Conservation (phyloP, 2,888 invertebrate species). For the Lycia hirtaria region DNA sequence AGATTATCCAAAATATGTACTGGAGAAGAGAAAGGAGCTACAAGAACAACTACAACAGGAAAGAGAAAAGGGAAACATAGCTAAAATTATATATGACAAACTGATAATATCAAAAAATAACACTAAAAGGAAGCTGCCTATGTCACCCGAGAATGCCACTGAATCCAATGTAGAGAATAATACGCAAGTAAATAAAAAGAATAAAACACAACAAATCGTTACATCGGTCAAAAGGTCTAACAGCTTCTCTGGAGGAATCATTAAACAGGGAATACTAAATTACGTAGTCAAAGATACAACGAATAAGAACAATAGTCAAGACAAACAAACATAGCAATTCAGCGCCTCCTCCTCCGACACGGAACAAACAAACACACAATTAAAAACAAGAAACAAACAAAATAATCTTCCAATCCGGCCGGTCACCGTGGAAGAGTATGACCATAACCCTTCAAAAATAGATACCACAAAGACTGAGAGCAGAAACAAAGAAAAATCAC, state of each 20-base stretch:
- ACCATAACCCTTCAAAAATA: too few relatives aligned
- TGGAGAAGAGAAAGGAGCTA: constrained; percentile 18
- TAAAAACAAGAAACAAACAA: too few relatives aligned
- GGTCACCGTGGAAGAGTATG: too few relatives aligned
- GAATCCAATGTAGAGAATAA: background rate
- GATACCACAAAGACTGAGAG: too few relatives aligned
- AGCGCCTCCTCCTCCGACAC: constrained; percentile 15
- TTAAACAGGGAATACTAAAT: constrained; percentile 13
- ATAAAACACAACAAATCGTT: constrained; percentile 6
- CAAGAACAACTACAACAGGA: constrained; percentile 12
- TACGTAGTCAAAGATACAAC: constrained; percentile 2
- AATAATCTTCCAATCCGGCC: too few relatives aligned
- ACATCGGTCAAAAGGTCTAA: background rate
- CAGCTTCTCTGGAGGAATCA: constrained; percentile 13
- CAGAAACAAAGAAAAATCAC: too few relatives aligned
- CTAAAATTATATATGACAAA: constrained; percentile 15
- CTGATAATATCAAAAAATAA: constrained; percentile 9
- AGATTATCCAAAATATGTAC: constrained; percentile 20
- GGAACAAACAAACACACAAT: too few relatives aligned
- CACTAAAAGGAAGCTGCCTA: constrained; percentile 5
- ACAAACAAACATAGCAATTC: constrained; percentile 9
- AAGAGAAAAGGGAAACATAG: too few relatives aligned
- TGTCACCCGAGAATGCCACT: constrained; percentile 3
- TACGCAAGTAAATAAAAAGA: constrained; percentile 8
- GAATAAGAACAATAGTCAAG: background rate